Conservation (phyloP, 2,888 invertebrate species). For the Sesia bembeciformis region DNA sequence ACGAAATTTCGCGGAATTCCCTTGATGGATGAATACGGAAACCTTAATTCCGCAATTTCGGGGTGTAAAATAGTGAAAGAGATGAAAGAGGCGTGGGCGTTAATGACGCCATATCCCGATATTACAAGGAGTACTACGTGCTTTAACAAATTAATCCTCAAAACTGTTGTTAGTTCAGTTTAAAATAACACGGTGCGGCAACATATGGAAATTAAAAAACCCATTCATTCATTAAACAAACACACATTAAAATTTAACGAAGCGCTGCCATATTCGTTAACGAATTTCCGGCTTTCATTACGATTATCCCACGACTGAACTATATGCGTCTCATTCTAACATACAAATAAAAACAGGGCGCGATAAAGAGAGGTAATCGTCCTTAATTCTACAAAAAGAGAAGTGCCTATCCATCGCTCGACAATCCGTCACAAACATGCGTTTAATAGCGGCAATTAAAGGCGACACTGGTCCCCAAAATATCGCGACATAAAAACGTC, state of each 20-base stretch:
- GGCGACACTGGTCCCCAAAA: slow-evolving; percentile 53
- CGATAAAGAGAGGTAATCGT: slow-evolving; percentile 8
- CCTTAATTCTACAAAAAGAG: background rate
- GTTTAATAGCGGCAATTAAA: slow-evolving; percentile 66
- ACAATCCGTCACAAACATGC: slow-evolving; percentile 54
- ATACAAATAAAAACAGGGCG: slow-evolving; percentile 5
- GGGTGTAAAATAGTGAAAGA: slow-evolving; percentile 52
- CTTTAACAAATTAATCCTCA: background rate
- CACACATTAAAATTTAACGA: slow-evolving; percentile 68
- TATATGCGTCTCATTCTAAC: slow-evolving; percentile 31
- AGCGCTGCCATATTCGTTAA: slow-evolving; percentile 66
- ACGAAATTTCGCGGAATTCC: slow-evolving; percentile 61
- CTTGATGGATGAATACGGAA: slow-evolving; percentile 63
- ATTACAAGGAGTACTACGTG: background rate
- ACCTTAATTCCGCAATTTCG: slow-evolving; percentile 57
- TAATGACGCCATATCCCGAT: slow-evolving; percentile 9
- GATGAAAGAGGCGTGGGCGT: slow-evolving; percentile 26
- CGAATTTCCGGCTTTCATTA: slow-evolving; percentile 66
- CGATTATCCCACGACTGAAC: slow-evolving; percentile 37
- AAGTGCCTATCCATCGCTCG: slow-evolving; percentile 44
- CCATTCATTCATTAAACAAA: slow-evolving; percentile 66
- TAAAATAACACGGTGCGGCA: slow-evolving; percentile 22
- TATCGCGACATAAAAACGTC: slow-evolving; percentile 65
- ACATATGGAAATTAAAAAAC: slow-evolving; percentile 63
- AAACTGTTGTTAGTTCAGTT: background rate